Base-by-base conservation (phyloP, 2,888 invertebrate species). In the Nineta flava region DNA sequence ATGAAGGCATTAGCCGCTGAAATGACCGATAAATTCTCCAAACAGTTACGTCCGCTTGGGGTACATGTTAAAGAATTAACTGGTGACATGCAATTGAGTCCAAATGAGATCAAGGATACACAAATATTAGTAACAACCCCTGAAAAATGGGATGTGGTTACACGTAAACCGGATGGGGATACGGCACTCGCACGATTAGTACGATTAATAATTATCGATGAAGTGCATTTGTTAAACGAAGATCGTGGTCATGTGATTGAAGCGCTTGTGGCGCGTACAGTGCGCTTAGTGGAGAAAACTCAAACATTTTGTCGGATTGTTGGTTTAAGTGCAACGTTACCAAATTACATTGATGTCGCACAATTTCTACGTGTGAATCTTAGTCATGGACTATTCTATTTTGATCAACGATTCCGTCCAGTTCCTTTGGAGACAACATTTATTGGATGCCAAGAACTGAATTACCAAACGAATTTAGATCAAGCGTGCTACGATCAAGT, bases 81-180 rank as follows among this genome's bases (percentile, higher is more conserved):
- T 0, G 99, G 99, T 13, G 99, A 99, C 64, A 99, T 97, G 90
- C 93, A 95, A 59, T 70, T 99, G 15, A 91, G 93, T 0, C 94
- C 94, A 65, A 73, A 79, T 4, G 97, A 99, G 68, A 92, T 99
- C 52, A 78, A 83, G 44, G 84, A 91, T 61, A 99, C 99, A 0
- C 96, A 97, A 69, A 94, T 99, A 84, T 76, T 99, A 45, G 91
- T 99, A 1, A 93, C 96, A 2, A 99, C 99, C 0, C 99, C 99
- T 0, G 99, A 99, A 68, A 99, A 99, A 62, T 99, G 99, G 97
- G 99, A 99, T 65, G 95, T 99, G 6, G 93, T 99, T 1, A 97
- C 97, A 0, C 75, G 99, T 55, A 99, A 99, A 66, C 87, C 87
- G 13, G 81, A 85, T 21, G 85, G 92, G 7, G 94, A 95, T 64